phyloP scores from a whole-genome alignment of 2,113 vertebrate genomes.

The Corythornis vintsioides region DNA sequence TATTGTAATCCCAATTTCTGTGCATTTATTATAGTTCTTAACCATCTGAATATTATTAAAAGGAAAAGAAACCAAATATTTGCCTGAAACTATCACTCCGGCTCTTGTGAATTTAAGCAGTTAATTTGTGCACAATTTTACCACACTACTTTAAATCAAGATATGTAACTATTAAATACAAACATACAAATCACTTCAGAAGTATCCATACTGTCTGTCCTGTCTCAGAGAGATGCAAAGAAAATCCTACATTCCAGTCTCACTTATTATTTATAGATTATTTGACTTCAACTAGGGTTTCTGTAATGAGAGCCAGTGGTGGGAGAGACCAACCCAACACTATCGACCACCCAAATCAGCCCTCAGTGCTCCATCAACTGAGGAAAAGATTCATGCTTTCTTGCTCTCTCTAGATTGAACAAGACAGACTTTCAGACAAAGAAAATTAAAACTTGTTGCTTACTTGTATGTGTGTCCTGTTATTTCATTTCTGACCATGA shows the following conservation, averaged over 20 bases:
- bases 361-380: not conserved
- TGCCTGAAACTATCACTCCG: not conserved
- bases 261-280: not conserved
- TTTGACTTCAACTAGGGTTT: not conserved
- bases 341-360: not conserved
- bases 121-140: not conserved
- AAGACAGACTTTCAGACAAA: not conserved
- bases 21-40: not conserved
- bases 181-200: not conserved
- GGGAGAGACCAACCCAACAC: not conserved
- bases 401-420: not conserved
- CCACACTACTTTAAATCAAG: not conserved
- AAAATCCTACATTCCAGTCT: not conserved
- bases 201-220: not conserved
- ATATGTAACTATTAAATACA: not conserved
- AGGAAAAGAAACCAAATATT: not conserved
- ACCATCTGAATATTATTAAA: not conserved
- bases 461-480: constrained; percentile 96
- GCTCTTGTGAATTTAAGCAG: not conserved
- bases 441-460: constrained; percentile 69
- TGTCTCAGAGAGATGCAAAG: not conserved
- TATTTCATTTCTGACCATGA: constrained; percentile 97
- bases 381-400: not conserved
- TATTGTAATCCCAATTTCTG: not conserved
- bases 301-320: not conserved